Evolutionary conservation across 2,113 vertebrate species (phyloP), one percentile per base, ranked within the genome.

Genomic region (Clinocottus analis): DNA sequence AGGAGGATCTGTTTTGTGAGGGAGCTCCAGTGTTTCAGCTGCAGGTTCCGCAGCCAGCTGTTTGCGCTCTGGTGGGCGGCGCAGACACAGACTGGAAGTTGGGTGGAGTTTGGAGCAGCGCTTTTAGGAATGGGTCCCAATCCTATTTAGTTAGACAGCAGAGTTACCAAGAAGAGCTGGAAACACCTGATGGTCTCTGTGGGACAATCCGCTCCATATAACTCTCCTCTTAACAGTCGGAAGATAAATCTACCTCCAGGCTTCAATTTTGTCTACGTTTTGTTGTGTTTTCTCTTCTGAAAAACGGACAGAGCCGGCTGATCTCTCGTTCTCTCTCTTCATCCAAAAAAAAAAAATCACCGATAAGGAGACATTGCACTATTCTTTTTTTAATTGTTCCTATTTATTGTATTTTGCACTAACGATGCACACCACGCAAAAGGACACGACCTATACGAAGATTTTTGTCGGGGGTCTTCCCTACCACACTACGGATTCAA

Each of bases 371-470:
- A 87, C 66, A 67, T 94, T 94, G 94, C 94, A 94, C 94, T 94
- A 92, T 75, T 80, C 39, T 75, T 74, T 47, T 72, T 72, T 67
- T 85, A 63, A 47, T 62, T 80, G 82, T 86, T 86, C 41, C 41
- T 88, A 84, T 85, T 82, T 77, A 84, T 92, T 90, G 65, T 85
- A 62, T 85, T 91, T 93, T 94, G 92, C 93, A 94, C 93, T 93
- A 90, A 93, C 97, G 94, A 99, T 99, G 97, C 97, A 98, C 97
- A 98, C 95, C 91, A 99, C 97, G 83, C 98, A 99, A 95, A 99
- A 98, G 95, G 97, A 99, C 93, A 99, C 98, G 86, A 99, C 98
- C 72, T 99, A 98, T 91, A 99, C 98, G 85, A 99, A 99, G 95
- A 99, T 99, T 91, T 99, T 99, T 93, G 97, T 99, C 88, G 98